Evolutionary conservation across 2,113 vertebrate species (phyloP).

Genomic region (Romanogobio albipinnatus): DNA sequence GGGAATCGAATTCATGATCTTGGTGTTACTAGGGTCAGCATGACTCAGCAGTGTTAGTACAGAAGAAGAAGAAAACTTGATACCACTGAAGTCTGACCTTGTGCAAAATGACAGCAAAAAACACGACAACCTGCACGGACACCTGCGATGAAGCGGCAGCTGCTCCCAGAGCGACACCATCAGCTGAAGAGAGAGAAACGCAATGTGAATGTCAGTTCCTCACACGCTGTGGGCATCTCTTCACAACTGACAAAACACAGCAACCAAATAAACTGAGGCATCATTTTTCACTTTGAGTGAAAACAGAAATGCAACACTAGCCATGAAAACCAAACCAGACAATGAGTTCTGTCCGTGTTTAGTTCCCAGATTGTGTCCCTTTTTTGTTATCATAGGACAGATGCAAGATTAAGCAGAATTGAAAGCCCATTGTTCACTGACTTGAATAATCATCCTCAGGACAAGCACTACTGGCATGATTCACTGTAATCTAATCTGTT

Average conservation of each 20-base stretch:
- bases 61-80: not conserved
- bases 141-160: slow-evolving; percentile 78
- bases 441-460: not conserved
- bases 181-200: slow-evolving; percentile 64
- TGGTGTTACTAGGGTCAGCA: not conserved
- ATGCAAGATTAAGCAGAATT: not conserved
- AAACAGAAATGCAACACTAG: not conserved
- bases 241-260: not conserved
- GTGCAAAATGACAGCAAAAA: slow-evolving; percentile 81
- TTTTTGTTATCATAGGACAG: not conserved
- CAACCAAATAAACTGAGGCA: not conserved
- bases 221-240: not conserved
- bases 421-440: not conserved
- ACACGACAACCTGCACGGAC: slow-evolving; percentile 78
- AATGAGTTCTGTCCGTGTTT: not conserved
- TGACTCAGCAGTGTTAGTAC: not conserved
- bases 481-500: not conserved
- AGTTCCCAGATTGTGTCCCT: not conserved
- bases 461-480: not conserved
- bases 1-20: not conserved
- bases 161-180: slow-evolving; percentile 80
- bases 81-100: slow-evolving; percentile 69
- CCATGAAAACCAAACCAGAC: not conserved
- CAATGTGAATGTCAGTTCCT: not conserved
- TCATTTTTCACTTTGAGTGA: not conserved